Conservation (phyloP, 2,888 invertebrate genomes). For the Hirtodrosophila trivittata region DNA sequence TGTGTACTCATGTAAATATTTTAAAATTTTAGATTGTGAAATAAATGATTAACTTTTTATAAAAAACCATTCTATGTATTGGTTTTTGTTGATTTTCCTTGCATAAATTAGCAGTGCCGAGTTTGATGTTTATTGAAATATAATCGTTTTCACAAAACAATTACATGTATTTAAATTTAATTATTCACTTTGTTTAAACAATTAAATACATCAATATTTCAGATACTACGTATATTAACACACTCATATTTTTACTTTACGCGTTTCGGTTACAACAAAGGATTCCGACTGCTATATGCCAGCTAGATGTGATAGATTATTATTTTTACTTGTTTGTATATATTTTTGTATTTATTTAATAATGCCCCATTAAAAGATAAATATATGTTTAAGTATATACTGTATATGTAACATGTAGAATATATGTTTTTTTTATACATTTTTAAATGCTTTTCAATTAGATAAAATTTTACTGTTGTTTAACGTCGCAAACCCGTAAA, state of each 20-base stretch:
- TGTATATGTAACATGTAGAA: constrained; percentile 9
- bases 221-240: constrained; percentile 10
- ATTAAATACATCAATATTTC: constrained; percentile 45
- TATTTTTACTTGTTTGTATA: constrained; percentile 23
- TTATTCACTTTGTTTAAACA: constrained; percentile 65
- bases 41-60: too few relatives aligned
- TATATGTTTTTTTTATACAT: constrained; percentile 44
- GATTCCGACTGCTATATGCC: constrained; percentile 30
- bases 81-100: constrained; percentile 16
- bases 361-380: constrained; percentile 62
- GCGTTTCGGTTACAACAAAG: constrained; percentile 46
- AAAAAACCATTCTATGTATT: too few relatives aligned
- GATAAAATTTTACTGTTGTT: too few relatives aligned
- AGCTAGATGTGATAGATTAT: constrained; percentile 24
- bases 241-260: constrained; percentile 23
- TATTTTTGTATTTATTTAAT: constrained; percentile 35
- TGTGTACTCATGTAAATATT: constrained; percentile 24
- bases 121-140: constrained; percentile 62
- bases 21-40: constrained; percentile 14
- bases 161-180: constrained; percentile 56
- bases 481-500: not conserved
- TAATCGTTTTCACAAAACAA: constrained; percentile 58
- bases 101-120: constrained; percentile 57
- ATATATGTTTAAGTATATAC: constrained; percentile 31
- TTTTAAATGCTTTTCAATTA: constrained; percentile 7